Base-by-base conservation (phyloP, 2,888 invertebrate species). In the Drosophila fulvimacula region DNA sequence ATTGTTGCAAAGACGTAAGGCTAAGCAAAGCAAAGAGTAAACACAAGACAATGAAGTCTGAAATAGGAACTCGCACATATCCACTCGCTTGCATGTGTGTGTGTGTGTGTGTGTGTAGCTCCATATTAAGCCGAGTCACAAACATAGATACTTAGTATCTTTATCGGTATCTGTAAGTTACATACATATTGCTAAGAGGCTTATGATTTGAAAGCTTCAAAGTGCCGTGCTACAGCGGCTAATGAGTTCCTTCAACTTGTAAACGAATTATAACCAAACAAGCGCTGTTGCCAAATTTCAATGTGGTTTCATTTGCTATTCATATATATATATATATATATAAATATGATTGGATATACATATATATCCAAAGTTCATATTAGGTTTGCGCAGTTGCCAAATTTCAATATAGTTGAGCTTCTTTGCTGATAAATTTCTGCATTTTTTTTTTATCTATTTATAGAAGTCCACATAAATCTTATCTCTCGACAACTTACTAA, bases 21-120 rank as follows among this genome's bases (percentile, higher is more conserved):
- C 69, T 69, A 68, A 78, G 70, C 84, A 71, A 83, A 78, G 72
- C 73, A 69, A 71, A 81, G 63, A 79, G 68, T 75, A 77, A 84
- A 74, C 70, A 74, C 36, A 76, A 82, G 77, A 82, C 88, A 85
- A 79, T 83, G 75, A 75, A 78, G 83, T 80, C 68, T 62, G 68
- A 69, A 67, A 79, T 53, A 75, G 65, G 65, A 79, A 65, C 79
- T 72, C n/a, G 69, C 85, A 75, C 84, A 81, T 78, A 81, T 68
- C 71, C 79, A 66, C 27, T 59, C 6, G 2, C 27, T 27, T 74
- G 30, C 42, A 13, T 59, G 27, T 58, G 30, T 30, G 13, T 44
- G 10, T 51, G 30, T 60, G 46, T 51, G 5, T 52, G 48, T 52
- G 48, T 52, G 41, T 52, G 57, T 55, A 73, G 68, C 51, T 82